These are phyloP conservation scores for Myodes glareolus DNA, from an alignment of 2,113 vertebrate species.

Conservation along the genomic window DNA sequence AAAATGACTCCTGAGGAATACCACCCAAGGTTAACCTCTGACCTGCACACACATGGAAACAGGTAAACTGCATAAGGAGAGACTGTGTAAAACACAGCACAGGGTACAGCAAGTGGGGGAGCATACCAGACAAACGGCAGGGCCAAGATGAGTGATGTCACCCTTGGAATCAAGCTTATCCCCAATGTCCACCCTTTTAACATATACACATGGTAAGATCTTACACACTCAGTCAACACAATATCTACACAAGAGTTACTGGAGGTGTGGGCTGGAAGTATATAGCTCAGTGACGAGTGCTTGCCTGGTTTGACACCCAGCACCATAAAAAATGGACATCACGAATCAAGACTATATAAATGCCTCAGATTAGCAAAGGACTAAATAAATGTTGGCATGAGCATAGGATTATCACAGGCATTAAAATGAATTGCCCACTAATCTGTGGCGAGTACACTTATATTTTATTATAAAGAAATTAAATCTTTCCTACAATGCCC, in stretches of 20 bases:
- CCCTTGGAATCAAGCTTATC: neutral
- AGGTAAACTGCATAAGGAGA: neutral
- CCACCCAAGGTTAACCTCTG: neutral
- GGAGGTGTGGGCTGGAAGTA: neutral
- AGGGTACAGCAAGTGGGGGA: fast-evolving
- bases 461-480: slow-evolving; percentile 43
- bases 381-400: neutral
- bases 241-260: neutral
- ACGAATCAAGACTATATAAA: neutral
- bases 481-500: neutral
- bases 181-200: neutral
- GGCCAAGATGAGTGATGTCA: neutral
- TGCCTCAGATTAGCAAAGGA: neutral
- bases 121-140: neutral
- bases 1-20: neutral
- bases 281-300: neutral
- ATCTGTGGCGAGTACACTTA: neutral
- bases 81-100: neutral
- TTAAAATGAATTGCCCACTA: neutral
- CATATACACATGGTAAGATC: neutral
- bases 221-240: neutral
- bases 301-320: neutral
- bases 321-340: neutral
- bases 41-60: neutral
- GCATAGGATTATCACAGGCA: neutral